A percentile compares a stretch with the other conserved stretches of the same genome.
These are phyloP conservation scores for Brachionus koreanus DNA, from an alignment of 1,140 invertebrate species.

Conservation along the genomic window DNA sequence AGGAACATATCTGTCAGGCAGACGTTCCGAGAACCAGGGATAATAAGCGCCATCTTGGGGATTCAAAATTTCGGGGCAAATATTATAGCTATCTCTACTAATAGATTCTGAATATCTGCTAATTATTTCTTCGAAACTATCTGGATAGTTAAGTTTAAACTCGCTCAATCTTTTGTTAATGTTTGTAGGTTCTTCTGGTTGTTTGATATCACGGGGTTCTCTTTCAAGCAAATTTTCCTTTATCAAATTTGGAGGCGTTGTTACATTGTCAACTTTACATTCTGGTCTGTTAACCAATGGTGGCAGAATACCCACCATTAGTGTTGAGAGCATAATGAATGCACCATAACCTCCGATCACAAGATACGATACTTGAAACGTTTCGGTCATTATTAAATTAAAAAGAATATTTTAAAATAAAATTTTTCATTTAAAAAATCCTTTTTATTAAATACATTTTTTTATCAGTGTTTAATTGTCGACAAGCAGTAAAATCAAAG, in stretches of 20 bases:
- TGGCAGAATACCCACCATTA: conserved; percentile 29
- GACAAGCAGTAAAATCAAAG: neutral
- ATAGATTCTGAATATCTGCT: neutral
- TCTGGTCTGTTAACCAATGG: conserved; percentile 20
- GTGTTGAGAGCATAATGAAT: neutral
- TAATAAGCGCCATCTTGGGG: neutral
- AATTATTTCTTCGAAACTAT: neutral
- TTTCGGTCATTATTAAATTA: neutral
- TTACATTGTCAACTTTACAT: neutral
- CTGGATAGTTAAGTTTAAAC: neutral
- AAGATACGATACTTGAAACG: conserved; percentile 3
- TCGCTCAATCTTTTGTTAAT: neutral
- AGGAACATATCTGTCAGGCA: conserved; percentile 1
- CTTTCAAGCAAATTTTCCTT: neutral
- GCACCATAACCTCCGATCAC: neutral
- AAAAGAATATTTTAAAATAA: neutral
- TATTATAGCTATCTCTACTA: neutral
- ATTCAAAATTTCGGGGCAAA: conserved; percentile 17
- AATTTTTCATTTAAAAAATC: neutral
- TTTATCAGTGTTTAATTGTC: neutral
- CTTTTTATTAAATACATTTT: neutral
- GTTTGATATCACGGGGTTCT: neutral
- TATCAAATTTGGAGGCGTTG: neutral
- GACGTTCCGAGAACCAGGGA: neutral
- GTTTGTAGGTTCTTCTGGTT: neutral